A percentile compares a stretch with the other conserved stretches of the same genome.
These are phyloP conservation scores for Xestobium rufovillosum DNA, from an alignment of 2,888 invertebrate species.

Conservation along the genomic window DNA sequence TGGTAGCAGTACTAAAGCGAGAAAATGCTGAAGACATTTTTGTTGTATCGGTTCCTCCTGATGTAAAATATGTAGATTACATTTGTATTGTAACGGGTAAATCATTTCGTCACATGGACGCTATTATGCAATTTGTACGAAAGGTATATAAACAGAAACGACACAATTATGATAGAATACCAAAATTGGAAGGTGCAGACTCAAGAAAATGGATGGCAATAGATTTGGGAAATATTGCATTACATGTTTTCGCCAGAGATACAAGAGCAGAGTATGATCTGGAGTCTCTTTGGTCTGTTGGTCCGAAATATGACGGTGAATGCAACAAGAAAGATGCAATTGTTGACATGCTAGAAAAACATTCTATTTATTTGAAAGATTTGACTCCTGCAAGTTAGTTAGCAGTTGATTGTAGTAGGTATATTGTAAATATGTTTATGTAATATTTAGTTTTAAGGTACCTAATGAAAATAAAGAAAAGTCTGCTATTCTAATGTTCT, in stretches of 20 bases:
- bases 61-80: slow-evolving; percentile 75
- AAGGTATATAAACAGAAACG: slow-evolving; percentile 70
- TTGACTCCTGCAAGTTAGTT: slow-evolving; percentile 51
- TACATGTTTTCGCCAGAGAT: slow-evolving; percentile 75
- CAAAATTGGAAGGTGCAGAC: slow-evolving; percentile 69
- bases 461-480: no score
- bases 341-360: slow-evolving; percentile 58
- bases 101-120: slow-evolving; percentile 66
- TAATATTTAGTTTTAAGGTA: no score
- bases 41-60: slow-evolving; percentile 66
- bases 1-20: slow-evolving; percentile 65
- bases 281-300: slow-evolving; percentile 87
- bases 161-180: slow-evolving; percentile 53
- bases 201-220: slow-evolving; percentile 81
- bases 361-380: slow-evolving; percentile 56
- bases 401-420: no score
- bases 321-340: slow-evolving; percentile 54
- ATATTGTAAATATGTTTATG: no score
- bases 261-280: slow-evolving; percentile 72
- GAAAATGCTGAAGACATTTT: slow-evolving; percentile 77
- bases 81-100: slow-evolving; percentile 73
- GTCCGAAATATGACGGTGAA: slow-evolving; percentile 69
- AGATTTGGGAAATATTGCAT: slow-evolving; percentile 86
- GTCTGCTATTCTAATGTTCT: no score
- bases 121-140: slow-evolving; percentile 66